These are phyloP conservation scores for Nomia melanderi DNA, from an alignment of 1,140 invertebrate genomes.

Conservation along the genomic window DNA sequence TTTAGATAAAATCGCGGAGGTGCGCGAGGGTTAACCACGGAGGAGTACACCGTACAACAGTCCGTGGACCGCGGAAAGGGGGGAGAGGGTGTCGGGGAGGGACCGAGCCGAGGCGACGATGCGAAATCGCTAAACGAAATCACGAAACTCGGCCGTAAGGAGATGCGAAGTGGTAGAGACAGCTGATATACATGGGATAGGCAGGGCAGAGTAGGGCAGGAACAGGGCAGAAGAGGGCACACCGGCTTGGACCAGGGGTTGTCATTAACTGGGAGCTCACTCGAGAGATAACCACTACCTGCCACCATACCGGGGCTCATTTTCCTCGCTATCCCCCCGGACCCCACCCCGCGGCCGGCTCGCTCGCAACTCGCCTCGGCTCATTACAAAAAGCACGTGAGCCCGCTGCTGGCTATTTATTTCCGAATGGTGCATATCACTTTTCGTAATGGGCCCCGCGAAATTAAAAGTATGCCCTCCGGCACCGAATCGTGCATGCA, in stretches of 20 bases:
- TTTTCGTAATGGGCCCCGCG: slow-evolving; percentile 66
- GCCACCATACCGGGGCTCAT: slow-evolving; percentile 77
- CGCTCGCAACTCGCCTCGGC: slow-evolving; percentile 60
- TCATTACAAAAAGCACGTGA: slow-evolving; percentile 75
- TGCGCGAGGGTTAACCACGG: too few relatives aligned
- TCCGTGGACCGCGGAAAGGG: too few relatives aligned
- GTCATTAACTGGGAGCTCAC: slow-evolving; percentile 81
- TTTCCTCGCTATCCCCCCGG: slow-evolving; percentile 72
- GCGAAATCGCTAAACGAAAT: slow-evolving; percentile 38
- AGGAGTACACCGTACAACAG: too few relatives aligned
- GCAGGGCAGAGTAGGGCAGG: slow-evolving; percentile 48
- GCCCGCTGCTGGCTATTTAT: slow-evolving; percentile 68
- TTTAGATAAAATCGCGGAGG: background rate
- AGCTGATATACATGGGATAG: slow-evolving; percentile 64
- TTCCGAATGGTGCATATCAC: slow-evolving; percentile 69
- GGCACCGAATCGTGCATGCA: slow-evolving; percentile 63
- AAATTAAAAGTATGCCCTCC: slow-evolving; percentile 67
- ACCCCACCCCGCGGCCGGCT: background rate
- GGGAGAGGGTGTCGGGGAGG: slow-evolving; percentile 24
- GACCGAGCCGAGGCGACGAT: background rate
- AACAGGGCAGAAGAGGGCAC: background rate
- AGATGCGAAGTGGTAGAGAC: slow-evolving; percentile 56
- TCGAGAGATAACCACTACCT: slow-evolving; percentile 80
- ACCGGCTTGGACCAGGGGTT: slow-evolving; percentile 73
- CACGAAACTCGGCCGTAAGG: slow-evolving; percentile 43